phyloP scores from a whole-genome alignment of 1,140 invertebrate species.

The Drosophila sulfurigaster region DNA sequence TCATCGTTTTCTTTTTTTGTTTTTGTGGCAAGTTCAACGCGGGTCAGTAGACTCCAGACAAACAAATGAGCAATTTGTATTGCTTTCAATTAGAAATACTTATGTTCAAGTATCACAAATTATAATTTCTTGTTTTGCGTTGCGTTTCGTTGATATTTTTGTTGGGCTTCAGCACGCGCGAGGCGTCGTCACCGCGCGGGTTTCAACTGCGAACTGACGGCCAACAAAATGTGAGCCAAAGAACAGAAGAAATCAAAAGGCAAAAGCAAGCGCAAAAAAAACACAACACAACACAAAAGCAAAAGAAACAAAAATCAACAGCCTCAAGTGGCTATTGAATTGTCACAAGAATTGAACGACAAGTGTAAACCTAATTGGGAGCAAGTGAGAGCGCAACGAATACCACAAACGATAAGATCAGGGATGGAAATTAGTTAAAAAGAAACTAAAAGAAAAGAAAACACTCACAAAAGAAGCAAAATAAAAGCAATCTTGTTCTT shows the following conservation, averaged over 20 bases:
- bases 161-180: constrained; percentile 53
- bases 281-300: constrained; percentile 31
- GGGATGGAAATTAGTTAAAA: constrained; percentile 46
- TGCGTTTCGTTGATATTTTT: constrained; percentile 4
- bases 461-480: neutral
- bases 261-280: constrained; percentile 48
- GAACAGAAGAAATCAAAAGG: constrained; percentile 48
- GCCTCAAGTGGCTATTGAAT: constrained; percentile 78
- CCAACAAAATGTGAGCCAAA: constrained; percentile 22
- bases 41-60: constrained; percentile 34
- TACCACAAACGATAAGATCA: constrained; percentile 59
- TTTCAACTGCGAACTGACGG: constrained; percentile 67
- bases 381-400: constrained; percentile 78
- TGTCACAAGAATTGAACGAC: constrained; percentile 63
- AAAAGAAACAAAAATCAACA: constrained; percentile 33
- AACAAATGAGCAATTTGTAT: neutral
- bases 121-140: neutral
- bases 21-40: constrained; percentile 48
- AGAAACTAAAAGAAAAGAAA: neutral
- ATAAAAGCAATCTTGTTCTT: neutral
- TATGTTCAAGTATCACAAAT: constrained; percentile 8
- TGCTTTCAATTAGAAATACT: constrained; percentile 33
- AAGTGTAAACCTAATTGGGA: constrained; percentile 66
- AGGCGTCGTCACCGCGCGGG: constrained; percentile 65
- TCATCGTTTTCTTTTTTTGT: constrained; percentile 49